These are phyloP conservation scores for Clostera curtula DNA, from an alignment of 2,888 invertebrate genomes.

Conservation along the genomic window DNA sequence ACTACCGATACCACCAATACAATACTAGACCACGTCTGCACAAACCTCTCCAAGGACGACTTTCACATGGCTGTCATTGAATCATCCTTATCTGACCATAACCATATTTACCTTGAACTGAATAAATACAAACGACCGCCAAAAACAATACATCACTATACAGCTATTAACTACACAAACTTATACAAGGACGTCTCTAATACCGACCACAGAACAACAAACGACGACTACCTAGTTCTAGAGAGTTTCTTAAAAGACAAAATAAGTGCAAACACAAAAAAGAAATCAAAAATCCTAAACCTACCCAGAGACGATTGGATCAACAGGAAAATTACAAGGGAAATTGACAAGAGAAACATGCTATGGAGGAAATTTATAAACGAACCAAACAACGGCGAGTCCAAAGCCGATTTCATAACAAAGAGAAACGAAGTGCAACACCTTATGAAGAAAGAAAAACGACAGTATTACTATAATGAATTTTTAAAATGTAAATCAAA, in stretches of 20 bases:
- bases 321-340: slow-evolving; percentile 10
- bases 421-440: slow-evolving; percentile 4
- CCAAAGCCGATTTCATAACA: slow-evolving; percentile 7
- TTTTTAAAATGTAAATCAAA: too few relatives aligned
- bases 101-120: slow-evolving; percentile 14
- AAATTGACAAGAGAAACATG: slow-evolving; percentile 10
- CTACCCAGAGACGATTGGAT: slow-evolving; percentile 13
- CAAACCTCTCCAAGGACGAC: slow-evolving; percentile 8
- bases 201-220: slow-evolving; percentile 1
- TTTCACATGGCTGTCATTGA: slow-evolving; percentile 11
- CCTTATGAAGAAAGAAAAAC: slow-evolving; percentile 8
- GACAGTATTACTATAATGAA: too few relatives aligned
- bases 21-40: slow-evolving; percentile 13
- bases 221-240: slow-evolving; percentile 12
- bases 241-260: slow-evolving; percentile 3
- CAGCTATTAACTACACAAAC: neutral
- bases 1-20: slow-evolving; percentile 9
- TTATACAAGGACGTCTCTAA: neutral
- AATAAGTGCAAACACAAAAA: neutral
- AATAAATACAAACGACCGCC: slow-evolving; percentile 3
- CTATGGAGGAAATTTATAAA: slow-evolving; percentile 9
- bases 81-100: too few relatives aligned
- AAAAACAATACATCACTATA: slow-evolving; percentile 1
- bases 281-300: slow-evolving; percentile 5
- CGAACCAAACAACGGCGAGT: slow-evolving; percentile 6